A percentile compares a stretch with the other conserved stretches of the same genome.
phyloP scores from a whole-genome alignment of 1,140 invertebrate genomes.

The Bombus balteatus region DNA sequence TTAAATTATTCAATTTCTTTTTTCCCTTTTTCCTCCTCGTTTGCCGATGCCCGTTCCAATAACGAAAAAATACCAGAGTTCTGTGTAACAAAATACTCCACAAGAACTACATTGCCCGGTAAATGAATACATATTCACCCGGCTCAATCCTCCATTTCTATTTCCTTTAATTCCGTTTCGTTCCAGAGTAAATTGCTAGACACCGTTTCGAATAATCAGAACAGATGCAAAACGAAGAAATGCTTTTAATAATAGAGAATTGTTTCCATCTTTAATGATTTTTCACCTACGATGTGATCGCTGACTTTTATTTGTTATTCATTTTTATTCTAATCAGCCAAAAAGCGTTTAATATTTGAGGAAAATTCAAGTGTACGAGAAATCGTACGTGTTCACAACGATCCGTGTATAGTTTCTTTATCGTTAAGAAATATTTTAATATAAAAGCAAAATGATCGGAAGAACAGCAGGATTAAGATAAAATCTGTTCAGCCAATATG shows the following conservation, averaged over 20 bases:
- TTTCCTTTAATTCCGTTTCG: neutral
- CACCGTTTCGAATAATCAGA: neutral
- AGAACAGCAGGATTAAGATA: neutral
- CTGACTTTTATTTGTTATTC: neutral
- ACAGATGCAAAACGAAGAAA: neutral
- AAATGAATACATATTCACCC: constrained; percentile 9
- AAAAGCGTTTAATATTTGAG: neutral
- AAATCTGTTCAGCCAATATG: neutral
- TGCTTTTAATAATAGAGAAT: neutral
- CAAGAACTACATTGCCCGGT: neutral
- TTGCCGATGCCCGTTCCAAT: constrained; percentile 1
- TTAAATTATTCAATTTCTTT: constrained; percentile 37
- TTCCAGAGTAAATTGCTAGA: neutral
- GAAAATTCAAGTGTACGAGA: neutral
- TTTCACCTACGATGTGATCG: neutral
- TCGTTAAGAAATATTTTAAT: neutral
- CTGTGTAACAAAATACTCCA: neutral
- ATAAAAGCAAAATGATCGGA: neutral
- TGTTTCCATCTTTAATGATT: neutral
- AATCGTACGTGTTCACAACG: too few species aligned
- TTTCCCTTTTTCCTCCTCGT: neutral
- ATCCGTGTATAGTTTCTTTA: too few species aligned
- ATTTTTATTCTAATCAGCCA: neutral
- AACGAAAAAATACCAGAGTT: neutral
- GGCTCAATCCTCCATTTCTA: neutral